Percentiles rank a stretch among this genome's conserved stretches.
Conservation (phyloP, 2,888 invertebrate species). For the Rhingia campestris region DNA sequence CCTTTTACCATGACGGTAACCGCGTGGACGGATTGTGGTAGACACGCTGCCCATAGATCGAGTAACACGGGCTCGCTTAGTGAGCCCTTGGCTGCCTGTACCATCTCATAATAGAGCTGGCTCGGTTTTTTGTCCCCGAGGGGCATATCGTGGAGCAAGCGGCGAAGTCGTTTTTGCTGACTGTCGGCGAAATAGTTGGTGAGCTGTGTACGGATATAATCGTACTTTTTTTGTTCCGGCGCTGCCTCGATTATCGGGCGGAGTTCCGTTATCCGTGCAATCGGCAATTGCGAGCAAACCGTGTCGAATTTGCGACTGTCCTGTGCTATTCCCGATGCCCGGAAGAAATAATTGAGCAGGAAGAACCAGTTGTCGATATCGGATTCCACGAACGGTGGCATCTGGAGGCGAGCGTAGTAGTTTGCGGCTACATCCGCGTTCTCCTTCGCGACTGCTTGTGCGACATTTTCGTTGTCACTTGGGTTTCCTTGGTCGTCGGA, state of each 20-base stretch:
- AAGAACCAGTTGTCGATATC: too few relatives aligned
- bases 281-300: too few relatives aligned
- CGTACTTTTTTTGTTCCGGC: conserved; percentile 4
- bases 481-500: too few relatives aligned
- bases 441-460: too few relatives aligned
- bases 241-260: conserved; percentile 11
- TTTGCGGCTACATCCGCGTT: too few relatives aligned
- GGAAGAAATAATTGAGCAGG: conserved; percentile 15
- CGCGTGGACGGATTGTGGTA: conserved; percentile 1
- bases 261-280: too few relatives aligned
- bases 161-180: too few relatives aligned
- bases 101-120: conserved; percentile 33
- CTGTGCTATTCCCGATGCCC: conserved; percentile 13
- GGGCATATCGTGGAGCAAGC: neutral
- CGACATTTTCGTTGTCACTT: too few relatives aligned
- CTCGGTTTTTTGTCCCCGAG: conserved; percentile 32
- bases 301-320: conserved; percentile 28
- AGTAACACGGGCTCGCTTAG: conserved; percentile 24
- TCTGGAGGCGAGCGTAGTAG: too few relatives aligned
- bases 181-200: conserved; percentile 18
- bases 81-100: conserved; percentile 16
- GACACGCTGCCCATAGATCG: too few relatives aligned
- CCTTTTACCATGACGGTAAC: conserved; percentile 18
- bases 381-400: too few relatives aligned
- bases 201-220: conserved; percentile 9